Base-by-base conservation (phyloP, 2,888 invertebrate species). In the Crepidodera aurea region DNA sequence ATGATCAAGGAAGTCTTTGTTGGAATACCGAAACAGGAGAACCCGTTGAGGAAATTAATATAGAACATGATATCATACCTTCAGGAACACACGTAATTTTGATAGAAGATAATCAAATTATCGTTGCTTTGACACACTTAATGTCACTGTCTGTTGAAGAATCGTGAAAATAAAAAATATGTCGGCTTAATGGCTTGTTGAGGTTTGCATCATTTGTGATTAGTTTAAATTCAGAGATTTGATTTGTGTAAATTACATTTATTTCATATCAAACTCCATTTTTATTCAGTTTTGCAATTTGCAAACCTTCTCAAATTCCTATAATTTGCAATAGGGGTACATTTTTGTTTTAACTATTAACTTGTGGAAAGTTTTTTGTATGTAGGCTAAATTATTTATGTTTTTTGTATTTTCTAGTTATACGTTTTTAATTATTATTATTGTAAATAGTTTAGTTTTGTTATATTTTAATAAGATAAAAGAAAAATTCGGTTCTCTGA, bases 21-120 rank as follows among this genome's bases (percentile, higher is more conserved):
- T 82, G 81, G 81, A 78, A 79, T 22, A 77, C 80, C 7, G 75
- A 79, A 62, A 75, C 77, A 1, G 77, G 78, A 0, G 76, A 79
- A 60, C 71, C 74, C 2, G 65, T 78, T 6, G 79, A 80, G 64
- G 79, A 78, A 66, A 69, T 71, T 16, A 73, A 67, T 15, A 71
- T 70, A 15, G 75, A 77, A 58, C 71, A 66, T 32, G 74, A 74
- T 46, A 75, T 77, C 51, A 73, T 81, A 53, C 77, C 78, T 3
- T 79, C 75, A 1, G 77, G 77, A 39, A 78, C 77, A 62, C 74
- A 81, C 64, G 71, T 81, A 25, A 77, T 79, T 37, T 69, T 75
- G 48, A 62, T 78, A n/a, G 69, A 72, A 37, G 71, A 78, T 40
- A 75, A 77, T 60, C 72, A 75, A 62, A 69, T 80, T 32, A 71